phyloP scores from a whole-genome alignment of 2,113 vertebrate genomes.

The Saiga tatarica region DNA sequence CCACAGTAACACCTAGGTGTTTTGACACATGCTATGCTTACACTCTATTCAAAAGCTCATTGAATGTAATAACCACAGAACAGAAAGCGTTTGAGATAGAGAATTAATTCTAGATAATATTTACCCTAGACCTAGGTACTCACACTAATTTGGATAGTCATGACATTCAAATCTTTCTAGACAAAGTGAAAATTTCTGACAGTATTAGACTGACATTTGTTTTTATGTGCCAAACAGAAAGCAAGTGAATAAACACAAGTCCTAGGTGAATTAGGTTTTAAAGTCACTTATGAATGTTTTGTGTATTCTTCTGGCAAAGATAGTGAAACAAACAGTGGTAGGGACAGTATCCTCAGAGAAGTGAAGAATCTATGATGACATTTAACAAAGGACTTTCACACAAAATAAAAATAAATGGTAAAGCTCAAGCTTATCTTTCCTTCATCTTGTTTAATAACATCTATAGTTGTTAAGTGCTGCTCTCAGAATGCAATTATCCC shows the following conservation, averaged over 20 bases:
- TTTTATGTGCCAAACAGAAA: neutral
- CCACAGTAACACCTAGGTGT: neutral
- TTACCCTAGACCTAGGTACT: neutral
- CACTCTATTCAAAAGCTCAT: neutral
- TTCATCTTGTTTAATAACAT: neutral
- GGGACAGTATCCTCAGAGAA: neutral
- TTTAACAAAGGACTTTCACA: neutral
- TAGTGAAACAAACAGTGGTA: no score
- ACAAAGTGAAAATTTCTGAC: neutral
- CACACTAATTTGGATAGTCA: neutral
- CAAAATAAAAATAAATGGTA: neutral
- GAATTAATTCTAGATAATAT: neutral
- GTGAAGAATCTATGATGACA: neutral
- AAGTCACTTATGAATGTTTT: neutral
- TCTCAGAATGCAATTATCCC: neutral
- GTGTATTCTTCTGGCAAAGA: neutral
- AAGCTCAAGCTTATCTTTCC: neutral
- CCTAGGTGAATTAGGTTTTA: neutral
- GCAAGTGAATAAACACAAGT: neutral
- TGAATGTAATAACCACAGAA: neutral
- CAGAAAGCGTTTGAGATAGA: neutral
- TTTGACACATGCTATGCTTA: neutral
- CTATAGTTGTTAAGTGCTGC: neutral
- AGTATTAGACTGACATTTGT: neutral
- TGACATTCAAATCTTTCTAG: neutral